Percentiles rank a stretch among this genome's conserved stretches.
phyloP scores from a whole-genome alignment of 1,140 invertebrate genomes.

The Melipona quadrifasciata region DNA sequence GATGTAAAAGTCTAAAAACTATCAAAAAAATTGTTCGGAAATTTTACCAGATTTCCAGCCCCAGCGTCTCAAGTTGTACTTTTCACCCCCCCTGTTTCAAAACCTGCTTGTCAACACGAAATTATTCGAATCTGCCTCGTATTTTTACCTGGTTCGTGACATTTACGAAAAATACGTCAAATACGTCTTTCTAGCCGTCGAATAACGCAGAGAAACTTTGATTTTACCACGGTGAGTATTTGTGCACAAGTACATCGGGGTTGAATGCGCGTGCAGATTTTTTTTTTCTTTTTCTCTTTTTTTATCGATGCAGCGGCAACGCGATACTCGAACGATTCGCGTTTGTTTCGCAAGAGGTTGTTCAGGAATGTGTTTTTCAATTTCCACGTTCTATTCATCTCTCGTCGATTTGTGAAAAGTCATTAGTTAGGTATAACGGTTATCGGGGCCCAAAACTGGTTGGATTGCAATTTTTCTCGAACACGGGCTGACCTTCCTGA shows the following conservation, averaged over 20 bases:
- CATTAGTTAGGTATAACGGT: neutral
- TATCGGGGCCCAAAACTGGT: neutral
- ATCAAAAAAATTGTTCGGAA: slow-evolving; percentile 79
- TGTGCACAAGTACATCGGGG: neutral
- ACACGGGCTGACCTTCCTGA: slow-evolving; percentile 35
- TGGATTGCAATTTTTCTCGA: slow-evolving; percentile 5
- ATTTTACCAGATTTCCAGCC: slow-evolving; percentile 57
- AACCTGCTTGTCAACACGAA: slow-evolving; percentile 26
- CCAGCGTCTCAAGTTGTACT: neutral
- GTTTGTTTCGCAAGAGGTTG: neutral
- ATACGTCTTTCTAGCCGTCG: neutral
- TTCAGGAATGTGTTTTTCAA: neutral
- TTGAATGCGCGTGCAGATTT: neutral
- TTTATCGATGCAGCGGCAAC: neutral
- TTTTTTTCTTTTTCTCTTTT: neutral
- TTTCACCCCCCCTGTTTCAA: neutral
- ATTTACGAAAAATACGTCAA: neutral
- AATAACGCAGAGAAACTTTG: neutral
- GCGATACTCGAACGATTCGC: no score
- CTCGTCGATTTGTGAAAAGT: neutral
- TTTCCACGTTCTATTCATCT: neutral
- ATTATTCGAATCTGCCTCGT: slow-evolving; percentile 14
- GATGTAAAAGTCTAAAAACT: no score
- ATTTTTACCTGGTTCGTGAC: neutral
- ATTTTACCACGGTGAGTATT: neutral